A percentile compares a stretch with the other conserved stretches of the same genome.
Conservation (phyloP, 2,113 vertebrate species). For the Felis catus region DNA sequence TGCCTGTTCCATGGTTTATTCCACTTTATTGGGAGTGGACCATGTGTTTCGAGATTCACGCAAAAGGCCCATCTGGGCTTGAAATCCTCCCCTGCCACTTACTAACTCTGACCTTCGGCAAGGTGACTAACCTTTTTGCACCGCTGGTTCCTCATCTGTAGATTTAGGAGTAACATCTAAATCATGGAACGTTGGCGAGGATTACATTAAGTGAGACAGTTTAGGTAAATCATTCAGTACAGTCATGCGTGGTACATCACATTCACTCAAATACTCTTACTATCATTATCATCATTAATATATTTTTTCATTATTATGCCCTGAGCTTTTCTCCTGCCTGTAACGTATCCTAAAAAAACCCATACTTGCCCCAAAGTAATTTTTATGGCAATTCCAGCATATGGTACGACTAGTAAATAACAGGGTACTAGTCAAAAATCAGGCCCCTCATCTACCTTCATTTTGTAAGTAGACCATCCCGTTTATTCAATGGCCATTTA, state of each 20-base stretch:
- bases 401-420: neutral
- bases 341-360: neutral
- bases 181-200: neutral
- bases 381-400: neutral
- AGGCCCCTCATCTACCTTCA: neutral
- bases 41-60: neutral
- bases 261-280: neutral
- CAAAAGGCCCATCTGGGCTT: neutral
- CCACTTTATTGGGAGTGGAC: neutral
- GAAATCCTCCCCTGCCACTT: neutral
- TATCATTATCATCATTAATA: neutral
- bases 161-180: neutral
- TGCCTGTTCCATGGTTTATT: neutral
- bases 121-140: neutral
- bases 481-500: neutral
- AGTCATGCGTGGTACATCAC: neutral
- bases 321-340: neutral
- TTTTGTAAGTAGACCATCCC: slow-evolving; percentile 5
- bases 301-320: neutral
- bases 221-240: neutral
- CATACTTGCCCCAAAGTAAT: neutral
- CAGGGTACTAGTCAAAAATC: neutral
- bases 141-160: neutral
- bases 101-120: neutral
- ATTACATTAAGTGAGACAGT: slow-evolving; percentile 13